Base-by-base conservation (phyloP, 1,140 invertebrate genomes). In the Cyphomyrmex costatus region DNA sequence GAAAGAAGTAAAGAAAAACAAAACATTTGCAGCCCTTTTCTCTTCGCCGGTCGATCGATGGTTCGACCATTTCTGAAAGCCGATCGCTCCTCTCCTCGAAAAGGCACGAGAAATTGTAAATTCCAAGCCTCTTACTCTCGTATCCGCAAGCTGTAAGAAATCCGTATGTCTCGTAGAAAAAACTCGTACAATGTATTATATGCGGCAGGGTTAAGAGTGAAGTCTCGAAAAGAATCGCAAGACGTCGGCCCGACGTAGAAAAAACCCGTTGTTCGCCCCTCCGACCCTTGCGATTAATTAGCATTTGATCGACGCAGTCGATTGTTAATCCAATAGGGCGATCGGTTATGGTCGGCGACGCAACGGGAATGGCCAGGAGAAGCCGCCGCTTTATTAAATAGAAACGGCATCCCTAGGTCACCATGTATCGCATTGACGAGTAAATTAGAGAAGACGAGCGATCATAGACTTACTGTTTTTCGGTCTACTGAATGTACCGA, bases 31-130 rank as follows among this genome's bases (percentile, higher is more conserved):
- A 56, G 21, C 53, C 14, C n/a, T 24, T 42, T 21, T 46, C 12
- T 70, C 27, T 21, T n/a, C 36, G 66, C 80, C 63, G 51, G 79
- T 89, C 87, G 74, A 71, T 91, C 66, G 30, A 63, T 90, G 53
- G 42, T 56, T 80, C 56, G 30, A 86, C 24, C 33, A 27, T 27
- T 8, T 60, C 12, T 56, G 63, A 56, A 60, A 78, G 19, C 46
- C 82, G 61, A 91, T 91, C 89, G 86, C 88, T 90, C 89, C 58
- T 86, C 83, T 70, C 78, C 78, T 86, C 87, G 60, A 89, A 91
- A 65, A 89, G 88, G 88, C 90, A 89, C 89, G 86, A 89, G 74
- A 90, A 84, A 80, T 63, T 88, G 61, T 53, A 53, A 66, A 85
- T 76, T 77, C 61, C 70, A 61, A 88, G 73, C 74, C 85, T 86